phyloP scores from a whole-genome alignment of 2,113 vertebrate genomes.

The Cyphomyrus plagiostoma region DNA sequence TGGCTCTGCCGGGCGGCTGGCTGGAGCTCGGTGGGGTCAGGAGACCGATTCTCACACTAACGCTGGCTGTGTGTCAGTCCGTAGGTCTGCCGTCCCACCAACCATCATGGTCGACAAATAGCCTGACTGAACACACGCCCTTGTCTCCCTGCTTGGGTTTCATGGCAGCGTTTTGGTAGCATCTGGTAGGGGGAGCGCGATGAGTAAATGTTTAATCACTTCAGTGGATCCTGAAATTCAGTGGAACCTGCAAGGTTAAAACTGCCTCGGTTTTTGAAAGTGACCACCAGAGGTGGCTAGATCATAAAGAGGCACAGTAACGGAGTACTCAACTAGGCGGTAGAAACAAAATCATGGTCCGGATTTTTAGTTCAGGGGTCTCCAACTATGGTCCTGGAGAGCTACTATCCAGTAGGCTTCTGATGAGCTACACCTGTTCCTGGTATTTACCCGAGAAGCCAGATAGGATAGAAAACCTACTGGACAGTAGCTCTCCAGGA shows the following conservation, averaged over 20 bases:
- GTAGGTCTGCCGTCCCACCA: background rate
- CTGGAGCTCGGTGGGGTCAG: background rate
- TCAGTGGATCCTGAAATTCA: background rate
- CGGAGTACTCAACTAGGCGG: no score
- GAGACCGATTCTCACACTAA: background rate
- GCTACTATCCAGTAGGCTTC: no score
- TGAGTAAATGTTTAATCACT: constrained; percentile 6
- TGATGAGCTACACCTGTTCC: no score
- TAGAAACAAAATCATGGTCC: no score
- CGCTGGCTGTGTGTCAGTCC: background rate
- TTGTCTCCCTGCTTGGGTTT: constrained; percentile 11
- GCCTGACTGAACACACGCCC: background rate
- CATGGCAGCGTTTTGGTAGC: background rate
- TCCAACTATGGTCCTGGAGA: no score
- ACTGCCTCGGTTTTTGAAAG: background rate
- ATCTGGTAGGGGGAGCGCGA: background rate
- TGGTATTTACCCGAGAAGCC: no score
- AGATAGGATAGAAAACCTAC: no score
- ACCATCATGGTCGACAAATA: constrained; percentile 5
- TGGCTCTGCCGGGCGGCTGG: background rate
- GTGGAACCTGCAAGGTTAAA: background rate
- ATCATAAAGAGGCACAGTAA: no score
- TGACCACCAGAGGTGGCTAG: background rate
- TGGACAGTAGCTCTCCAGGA: no score
- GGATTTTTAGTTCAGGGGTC: background rate